Evolutionary conservation across 2,888 invertebrate species (phyloP), one percentile per base, ranked within the genome.

Genomic region (Cylindroiulus punctatus): DNA sequence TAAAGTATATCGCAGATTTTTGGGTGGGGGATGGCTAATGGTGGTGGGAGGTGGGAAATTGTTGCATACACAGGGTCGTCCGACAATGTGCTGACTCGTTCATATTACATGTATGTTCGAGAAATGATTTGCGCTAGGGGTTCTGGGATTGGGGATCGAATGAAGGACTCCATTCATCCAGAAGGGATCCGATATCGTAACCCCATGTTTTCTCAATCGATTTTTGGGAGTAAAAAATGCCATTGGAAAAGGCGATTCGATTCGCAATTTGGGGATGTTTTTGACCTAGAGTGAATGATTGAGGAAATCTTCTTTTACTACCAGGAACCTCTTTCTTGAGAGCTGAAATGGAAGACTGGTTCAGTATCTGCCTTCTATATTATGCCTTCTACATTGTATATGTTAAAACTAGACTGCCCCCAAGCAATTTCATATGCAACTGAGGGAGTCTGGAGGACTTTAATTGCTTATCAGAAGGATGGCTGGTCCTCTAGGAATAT

Each of bases 91-190:
- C 65, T 65, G 65, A 65, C 65, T 19, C 26, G 65, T 26, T 65
- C 65, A 65, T 26, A 65, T 65, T 10, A n/a, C 26, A 65, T 65
- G 65, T 65, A 65, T 65, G 65, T 65, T 65, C 65, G 7, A 65
- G 65, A 65, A 65, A 65, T 65, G 65, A 65, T 65, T 22, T 26
- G 65, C 65, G 65, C 65, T 26, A 10, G n/a, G 65, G 65, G 65
- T 65, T 65, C 65, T 65, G 65, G 65, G 22, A 65, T 65, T 65
- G 26, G 12, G 26, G 26, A 26, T 65, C 2, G 65, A 65, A 65
- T 65, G 65, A 65, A 65, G 65, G 65, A 65, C 65, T 65, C 65
- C 65, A 65, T 65, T 65, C 65, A 65, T 65, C 65, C 65, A 65
- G 26, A 65, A 65, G 26, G 65, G 65, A 65, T 65, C 65, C 65